Evolutionary conservation across 2,888 invertebrate genomes (phyloP), one percentile per base, ranked within the genome.

Genomic region (Volucella bombylans): DNA sequence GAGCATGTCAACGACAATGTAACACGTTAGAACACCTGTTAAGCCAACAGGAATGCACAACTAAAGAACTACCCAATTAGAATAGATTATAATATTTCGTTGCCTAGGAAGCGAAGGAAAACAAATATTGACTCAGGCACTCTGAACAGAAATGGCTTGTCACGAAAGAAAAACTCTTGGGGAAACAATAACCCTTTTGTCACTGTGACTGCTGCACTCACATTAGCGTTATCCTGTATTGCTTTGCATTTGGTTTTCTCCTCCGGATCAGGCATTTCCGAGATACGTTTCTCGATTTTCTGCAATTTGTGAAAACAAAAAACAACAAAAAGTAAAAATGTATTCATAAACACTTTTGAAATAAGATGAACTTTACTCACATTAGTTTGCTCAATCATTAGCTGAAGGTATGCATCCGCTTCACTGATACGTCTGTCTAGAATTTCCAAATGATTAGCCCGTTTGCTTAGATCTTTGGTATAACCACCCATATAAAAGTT

Each of bases 371-470:
- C 15, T 45, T 11, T 39, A 89, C 93, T 93, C 90, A 96, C 96
- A 92, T 95, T 94, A 68, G 97, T 96, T 92, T 98, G 97, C 89
- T 98, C 97, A 87, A 99, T 99, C 93, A 99, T 95, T 86, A 99
- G 94, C 93, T 98, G 98, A 78, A 99, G 94, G 92, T 98, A 99
- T 18, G 97, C 97, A 93, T 99, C 99, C 0, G 99, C 98, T 93
- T 99, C 99, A 0, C 97, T 94, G 71, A 99, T 95, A 90, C 98
- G 96, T 78, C 96, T 95, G 92, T 98, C 98, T 89, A 98, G 95
- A 90, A 97, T 96, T 90, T 92, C 93, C 86, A 94, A 90, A 86
- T 91, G 90, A 88, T 91, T 92, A 78, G 91, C 89, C 49, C 91
- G 89, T 87, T 89, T 90, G 79, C 88, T 90, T 68, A 49, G 92